A percentile compares a stretch with the other conserved stretches of the same genome.
Evolutionary conservation across 2,113 vertebrate genomes (phyloP).

Genomic region (Ariopsis seemanni): DNA sequence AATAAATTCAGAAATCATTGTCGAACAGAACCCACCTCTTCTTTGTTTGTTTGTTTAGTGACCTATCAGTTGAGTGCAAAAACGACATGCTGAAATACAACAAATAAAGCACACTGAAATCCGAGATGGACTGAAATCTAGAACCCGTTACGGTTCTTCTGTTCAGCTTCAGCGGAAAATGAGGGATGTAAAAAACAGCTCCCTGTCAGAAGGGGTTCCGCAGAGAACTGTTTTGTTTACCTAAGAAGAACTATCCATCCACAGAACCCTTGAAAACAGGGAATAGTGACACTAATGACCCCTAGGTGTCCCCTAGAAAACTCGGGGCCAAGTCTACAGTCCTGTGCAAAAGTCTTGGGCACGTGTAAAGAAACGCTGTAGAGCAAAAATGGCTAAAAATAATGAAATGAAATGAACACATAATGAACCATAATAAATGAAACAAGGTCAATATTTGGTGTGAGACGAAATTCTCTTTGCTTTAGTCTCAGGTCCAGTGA

Average conservation of each 20-base stretch:
- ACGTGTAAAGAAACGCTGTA: too few relatives aligned
- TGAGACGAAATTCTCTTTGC: too few relatives aligned
- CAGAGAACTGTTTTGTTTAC: background rate
- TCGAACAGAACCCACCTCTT: background rate
- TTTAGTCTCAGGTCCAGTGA: too few relatives aligned
- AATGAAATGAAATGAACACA: too few relatives aligned
- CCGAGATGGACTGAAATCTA: background rate
- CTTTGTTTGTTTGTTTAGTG: background rate
- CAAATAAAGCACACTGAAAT: background rate
- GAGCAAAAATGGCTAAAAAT: too few relatives aligned
- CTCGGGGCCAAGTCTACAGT: too few relatives aligned
- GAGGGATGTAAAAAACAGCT: background rate
- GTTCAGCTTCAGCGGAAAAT: background rate
- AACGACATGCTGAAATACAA: background rate
- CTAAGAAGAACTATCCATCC: background rate
- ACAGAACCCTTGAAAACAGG: background rate
- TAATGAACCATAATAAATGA: too few relatives aligned
- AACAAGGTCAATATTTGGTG: too few relatives aligned
- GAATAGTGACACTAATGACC: background rate
- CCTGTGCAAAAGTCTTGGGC: too few relatives aligned
- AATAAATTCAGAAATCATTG: background rate
- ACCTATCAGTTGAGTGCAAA: background rate
- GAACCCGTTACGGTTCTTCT: background rate
- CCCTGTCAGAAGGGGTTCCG: background rate
- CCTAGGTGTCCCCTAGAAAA: background rate